phyloP scores from a whole-genome alignment of 64 coral and sea anemone genomes.

The Stichodactyla mertensii region DNA sequence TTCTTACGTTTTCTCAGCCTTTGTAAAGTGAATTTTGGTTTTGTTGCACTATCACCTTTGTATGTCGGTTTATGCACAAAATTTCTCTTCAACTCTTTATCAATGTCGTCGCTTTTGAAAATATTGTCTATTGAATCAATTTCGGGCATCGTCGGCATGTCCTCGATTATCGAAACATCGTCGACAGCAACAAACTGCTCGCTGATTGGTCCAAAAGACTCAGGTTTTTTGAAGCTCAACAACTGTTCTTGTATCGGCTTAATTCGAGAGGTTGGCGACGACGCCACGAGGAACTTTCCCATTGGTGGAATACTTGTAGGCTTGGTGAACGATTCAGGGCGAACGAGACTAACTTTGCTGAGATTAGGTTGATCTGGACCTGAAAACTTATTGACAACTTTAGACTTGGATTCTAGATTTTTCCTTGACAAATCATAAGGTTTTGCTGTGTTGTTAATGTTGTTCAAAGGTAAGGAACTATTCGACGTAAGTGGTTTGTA shows the following conservation, averaged over 20 bases:
- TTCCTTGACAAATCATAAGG: background rate
- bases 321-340: slow-evolving; percentile 37
- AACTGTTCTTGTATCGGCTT: slow-evolving; percentile 52
- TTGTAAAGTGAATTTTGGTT: background rate
- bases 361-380: background rate
- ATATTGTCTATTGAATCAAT: slow-evolving; percentile 19
- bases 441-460: background rate
- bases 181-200: slow-evolving; percentile 19
- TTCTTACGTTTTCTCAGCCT: background rate
- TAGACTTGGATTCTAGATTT: background rate
- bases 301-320: slow-evolving; percentile 57
- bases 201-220: slow-evolving; percentile 25
- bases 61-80: background rate
- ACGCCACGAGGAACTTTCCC: slow-evolving; percentile 13
- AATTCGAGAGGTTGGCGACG: slow-evolving; percentile 42
- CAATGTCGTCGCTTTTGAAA: slow-evolving; percentile 28
- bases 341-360: slow-evolving; percentile 7
- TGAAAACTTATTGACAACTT: background rate
- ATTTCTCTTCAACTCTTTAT: slow-evolving; percentile 29
- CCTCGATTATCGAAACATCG: slow-evolving; percentile 28
- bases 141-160: slow-evolving; percentile 11
- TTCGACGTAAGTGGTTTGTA: background rate
- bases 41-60: background rate
- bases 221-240: slow-evolving; percentile 30
- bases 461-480: background rate